phyloP scores from a whole-genome alignment of 2,888 invertebrate species.

The Cantharis lateralis region DNA sequence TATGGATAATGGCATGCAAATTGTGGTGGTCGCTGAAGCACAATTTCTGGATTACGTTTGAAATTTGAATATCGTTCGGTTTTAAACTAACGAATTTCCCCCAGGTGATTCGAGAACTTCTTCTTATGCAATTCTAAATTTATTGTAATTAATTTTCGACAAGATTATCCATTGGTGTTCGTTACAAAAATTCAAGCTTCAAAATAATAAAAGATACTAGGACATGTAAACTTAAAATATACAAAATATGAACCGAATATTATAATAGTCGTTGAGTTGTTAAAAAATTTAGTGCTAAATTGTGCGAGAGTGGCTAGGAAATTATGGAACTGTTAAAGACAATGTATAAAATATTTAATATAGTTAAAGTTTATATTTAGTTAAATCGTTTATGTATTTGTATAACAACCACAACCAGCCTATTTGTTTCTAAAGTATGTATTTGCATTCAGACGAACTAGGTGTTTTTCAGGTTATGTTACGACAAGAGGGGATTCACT shows the following conservation, averaged over 20 bases:
- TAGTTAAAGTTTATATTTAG: background rate
- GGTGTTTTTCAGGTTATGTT: background rate
- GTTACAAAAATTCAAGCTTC: background rate
- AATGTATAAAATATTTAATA: background rate
- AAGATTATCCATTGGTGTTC: background rate
- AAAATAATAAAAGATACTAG: background rate
- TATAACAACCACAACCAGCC: background rate
- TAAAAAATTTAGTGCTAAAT: conserved; percentile 6
- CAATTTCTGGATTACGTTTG: conserved; percentile 20
- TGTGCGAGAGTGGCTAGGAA: background rate
- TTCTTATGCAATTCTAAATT: conserved; percentile 5
- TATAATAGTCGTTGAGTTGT: background rate
- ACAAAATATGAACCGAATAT: background rate
- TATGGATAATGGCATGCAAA: conserved; percentile 24
- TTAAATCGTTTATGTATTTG: background rate
- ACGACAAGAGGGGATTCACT: background rate
- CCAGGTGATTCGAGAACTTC: conserved; percentile 19
- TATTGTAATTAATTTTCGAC: background rate
- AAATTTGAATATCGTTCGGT: conserved; percentile 24
- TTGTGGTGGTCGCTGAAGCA: conserved; percentile 18
- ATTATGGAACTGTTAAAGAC: background rate
- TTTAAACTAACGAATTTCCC: conserved; percentile 7
- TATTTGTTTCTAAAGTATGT: background rate
- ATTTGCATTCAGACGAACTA: background rate
- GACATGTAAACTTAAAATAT: background rate